phyloP scores from a whole-genome alignment of 2,888 invertebrate genomes.

The Lycophotia porphyrea region DNA sequence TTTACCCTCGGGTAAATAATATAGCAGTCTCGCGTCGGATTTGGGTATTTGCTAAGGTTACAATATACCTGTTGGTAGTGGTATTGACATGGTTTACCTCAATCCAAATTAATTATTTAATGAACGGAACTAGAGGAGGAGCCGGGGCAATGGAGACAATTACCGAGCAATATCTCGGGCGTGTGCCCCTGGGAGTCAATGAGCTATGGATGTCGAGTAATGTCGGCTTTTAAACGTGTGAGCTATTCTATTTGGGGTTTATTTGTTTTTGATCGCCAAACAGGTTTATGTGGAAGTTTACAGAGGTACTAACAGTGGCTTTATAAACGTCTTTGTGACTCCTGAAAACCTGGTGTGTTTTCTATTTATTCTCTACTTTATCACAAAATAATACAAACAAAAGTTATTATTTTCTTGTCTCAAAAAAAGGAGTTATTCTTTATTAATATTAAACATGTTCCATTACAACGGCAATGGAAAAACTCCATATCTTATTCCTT shows the following conservation, averaged over 20 bases:
- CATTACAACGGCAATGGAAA: neutral
- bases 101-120: constrained; percentile 72
- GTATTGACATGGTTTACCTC: constrained; percentile 72
- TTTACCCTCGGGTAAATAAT: constrained; percentile 84
- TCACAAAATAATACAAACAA: neutral
- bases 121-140: constrained; percentile 59
- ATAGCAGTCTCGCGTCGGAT: constrained; percentile 78
- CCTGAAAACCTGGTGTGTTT: neutral
- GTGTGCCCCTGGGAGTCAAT: constrained; percentile 52
- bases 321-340: constrained; percentile 6
- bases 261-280: constrained; percentile 36
- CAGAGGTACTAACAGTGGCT: constrained; percentile 6
- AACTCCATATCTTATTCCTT: neutral
- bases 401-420: constrained; percentile 5
- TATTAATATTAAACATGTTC: no score
- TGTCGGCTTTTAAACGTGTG: constrained; percentile 24
- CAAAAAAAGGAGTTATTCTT: neutral
- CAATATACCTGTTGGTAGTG: constrained; percentile 70
- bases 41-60: constrained; percentile 74
- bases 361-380: neutral
- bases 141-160: constrained; percentile 61
- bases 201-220: constrained; percentile 13
- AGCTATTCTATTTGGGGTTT: constrained; percentile 34
- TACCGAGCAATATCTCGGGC: constrained; percentile 59
- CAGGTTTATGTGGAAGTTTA: constrained; percentile 16